Evolutionary conservation across 1,140 invertebrate species (phyloP).

Genomic region (Calephelis virginiensis): DNA sequence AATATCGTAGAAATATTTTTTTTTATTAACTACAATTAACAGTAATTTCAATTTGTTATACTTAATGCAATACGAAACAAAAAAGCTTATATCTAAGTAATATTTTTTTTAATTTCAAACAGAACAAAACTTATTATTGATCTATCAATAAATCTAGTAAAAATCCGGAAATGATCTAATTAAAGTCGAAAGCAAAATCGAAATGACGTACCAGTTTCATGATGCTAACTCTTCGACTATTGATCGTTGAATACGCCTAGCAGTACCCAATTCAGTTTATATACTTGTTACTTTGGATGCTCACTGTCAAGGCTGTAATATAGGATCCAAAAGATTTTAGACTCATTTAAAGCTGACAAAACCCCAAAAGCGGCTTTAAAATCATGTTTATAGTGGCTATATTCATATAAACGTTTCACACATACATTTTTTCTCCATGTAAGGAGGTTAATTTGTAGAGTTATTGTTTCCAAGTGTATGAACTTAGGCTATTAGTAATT

Average conservation of each 20-base stretch:
- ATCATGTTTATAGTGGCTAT: not conserved
- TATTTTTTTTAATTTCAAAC: not conserved
- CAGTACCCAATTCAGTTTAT: conserved; percentile 38
- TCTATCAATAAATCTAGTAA: not conserved
- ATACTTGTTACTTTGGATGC: conserved; percentile 36
- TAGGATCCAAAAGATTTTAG: conserved; percentile 36
- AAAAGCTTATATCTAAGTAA: not conserved
- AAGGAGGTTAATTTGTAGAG: conserved; percentile 15
- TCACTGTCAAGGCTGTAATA: conserved; percentile 51
- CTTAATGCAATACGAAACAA: too few species aligned
- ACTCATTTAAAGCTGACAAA: not conserved
- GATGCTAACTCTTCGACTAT: conserved; percentile 40
- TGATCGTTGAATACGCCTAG: conserved; percentile 43
- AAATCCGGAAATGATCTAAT: conserved; percentile 1
- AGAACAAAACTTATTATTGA: conserved; percentile 1
- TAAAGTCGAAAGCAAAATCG: conserved; percentile 23
- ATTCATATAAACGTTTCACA: not conserved
- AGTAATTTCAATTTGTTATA: too few species aligned
- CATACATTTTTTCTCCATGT: conserved; percentile 13
- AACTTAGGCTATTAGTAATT: conserved; percentile 9
- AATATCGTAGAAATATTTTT: too few species aligned
- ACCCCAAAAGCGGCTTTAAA: not conserved
- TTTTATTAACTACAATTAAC: too few species aligned
- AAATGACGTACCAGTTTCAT: conserved; percentile 57
- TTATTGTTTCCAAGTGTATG: not conserved